These are phyloP conservation scores for Brachymystax lenok DNA, from an alignment of 2,797 vertebrate genomes.

Conservation along the genomic window DNA sequence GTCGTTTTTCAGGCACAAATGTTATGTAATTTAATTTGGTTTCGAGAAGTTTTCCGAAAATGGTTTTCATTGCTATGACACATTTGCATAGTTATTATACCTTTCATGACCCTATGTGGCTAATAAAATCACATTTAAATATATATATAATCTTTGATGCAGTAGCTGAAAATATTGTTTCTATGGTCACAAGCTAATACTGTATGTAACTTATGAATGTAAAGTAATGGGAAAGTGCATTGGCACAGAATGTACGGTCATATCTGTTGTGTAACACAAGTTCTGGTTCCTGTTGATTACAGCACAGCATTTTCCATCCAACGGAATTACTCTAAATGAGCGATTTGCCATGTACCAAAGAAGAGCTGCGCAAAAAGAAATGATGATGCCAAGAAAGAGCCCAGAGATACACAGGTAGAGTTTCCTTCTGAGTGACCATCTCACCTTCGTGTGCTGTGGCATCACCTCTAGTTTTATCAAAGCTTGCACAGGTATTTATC, in stretches of 20 bases:
- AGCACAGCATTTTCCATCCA: slow-evolving; percentile 96
- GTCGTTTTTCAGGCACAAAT: no score
- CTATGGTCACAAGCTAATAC: no score
- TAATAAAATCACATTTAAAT: no score
- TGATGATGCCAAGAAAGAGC: slow-evolving; percentile 93
- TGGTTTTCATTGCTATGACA: background rate
- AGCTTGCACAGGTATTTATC: slow-evolving; percentile 67
- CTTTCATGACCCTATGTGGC: background rate
- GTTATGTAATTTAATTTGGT: background rate
- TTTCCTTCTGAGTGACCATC: slow-evolving; percentile 65
- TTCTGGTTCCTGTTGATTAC: slow-evolving; percentile 31
- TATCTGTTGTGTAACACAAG: background rate
- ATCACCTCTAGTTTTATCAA: slow-evolving; percentile 69
- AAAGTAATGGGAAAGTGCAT: background rate
- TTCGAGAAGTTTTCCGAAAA: background rate
- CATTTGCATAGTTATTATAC: background rate
- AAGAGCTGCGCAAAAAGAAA: slow-evolving; percentile 92
- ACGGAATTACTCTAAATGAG: slow-evolving; percentile 92
- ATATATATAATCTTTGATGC: no score
- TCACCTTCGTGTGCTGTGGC: slow-evolving; percentile 71
- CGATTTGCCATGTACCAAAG: slow-evolving; percentile 97
- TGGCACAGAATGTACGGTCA: background rate
- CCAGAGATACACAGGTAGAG: slow-evolving; percentile 98
- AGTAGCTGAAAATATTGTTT: no score
- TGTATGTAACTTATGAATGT: background rate